Conservation (phyloP, 1,140 invertebrate genomes). For the Bombus ignitus region DNA sequence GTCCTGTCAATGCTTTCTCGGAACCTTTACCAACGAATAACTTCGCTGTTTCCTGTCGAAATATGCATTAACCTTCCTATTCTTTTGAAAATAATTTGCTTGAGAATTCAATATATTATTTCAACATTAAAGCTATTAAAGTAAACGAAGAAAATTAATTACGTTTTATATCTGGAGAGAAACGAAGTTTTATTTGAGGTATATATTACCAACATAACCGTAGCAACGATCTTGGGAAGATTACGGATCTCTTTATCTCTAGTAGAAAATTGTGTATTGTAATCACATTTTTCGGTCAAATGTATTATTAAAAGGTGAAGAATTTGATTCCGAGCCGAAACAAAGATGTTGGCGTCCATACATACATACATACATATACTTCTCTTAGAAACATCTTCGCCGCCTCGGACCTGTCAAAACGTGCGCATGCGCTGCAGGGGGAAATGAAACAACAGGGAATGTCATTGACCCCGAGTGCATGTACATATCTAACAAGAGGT, state of each 20-base stretch:
- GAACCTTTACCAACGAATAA: background rate
- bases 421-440: conserved; percentile 61
- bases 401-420: conserved; percentile 60
- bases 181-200: no score
- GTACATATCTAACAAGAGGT: conserved; percentile 61
- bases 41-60: background rate
- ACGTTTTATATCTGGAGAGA: background rate
- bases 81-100: background rate
- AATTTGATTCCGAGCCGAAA: conserved; percentile 5
- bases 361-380: conserved; percentile 10
- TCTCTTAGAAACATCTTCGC: conserved; percentile 56
- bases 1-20: background rate
- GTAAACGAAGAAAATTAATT: background rate
- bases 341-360: conserved; percentile 34
- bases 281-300: background rate
- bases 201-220: background rate
- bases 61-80: no score
- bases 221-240: background rate
- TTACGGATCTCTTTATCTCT: background rate
- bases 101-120: background rate
- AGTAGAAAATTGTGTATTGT: background rate
- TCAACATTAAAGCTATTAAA: background rate
- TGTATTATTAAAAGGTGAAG: background rate
- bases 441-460: conserved; percentile 65
- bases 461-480: conserved; percentile 66